A percentile compares a stretch with the other conserved stretches of the same genome.
Conservation (phyloP, 2,113 vertebrate genomes). For the Python bivittatus region DNA sequence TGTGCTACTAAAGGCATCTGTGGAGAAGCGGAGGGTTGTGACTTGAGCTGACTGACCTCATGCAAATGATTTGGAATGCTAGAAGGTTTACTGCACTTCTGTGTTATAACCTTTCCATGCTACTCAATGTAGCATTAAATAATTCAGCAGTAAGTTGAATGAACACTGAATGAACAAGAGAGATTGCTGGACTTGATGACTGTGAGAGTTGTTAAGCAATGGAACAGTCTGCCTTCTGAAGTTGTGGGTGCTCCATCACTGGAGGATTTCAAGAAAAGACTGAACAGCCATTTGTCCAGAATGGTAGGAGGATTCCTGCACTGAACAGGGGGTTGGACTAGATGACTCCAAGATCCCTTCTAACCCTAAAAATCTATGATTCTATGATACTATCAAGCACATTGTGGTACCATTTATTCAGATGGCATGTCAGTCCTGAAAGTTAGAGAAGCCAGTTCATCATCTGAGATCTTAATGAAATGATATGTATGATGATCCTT, state of each 20-base stretch:
- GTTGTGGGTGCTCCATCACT: not conserved
- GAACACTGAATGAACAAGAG: not conserved
- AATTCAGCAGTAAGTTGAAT: not conserved
- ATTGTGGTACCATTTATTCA: not conserved
- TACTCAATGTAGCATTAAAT: not conserved
- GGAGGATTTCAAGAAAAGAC: not conserved
- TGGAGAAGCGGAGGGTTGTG: not conserved
- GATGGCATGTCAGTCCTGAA: not conserved
- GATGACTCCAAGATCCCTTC: not conserved
- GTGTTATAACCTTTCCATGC: not conserved
- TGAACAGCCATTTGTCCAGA: not conserved
- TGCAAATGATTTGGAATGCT: not conserved
- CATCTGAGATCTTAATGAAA: not conserved
- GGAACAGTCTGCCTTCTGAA: not conserved
- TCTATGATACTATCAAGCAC: not conserved
- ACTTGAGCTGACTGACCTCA: not conserved
- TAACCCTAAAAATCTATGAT: not conserved
- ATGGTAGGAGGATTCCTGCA: not conserved
- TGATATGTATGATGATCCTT: not conserved
- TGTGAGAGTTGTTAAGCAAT: not conserved
- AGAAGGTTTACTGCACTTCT: not conserved
- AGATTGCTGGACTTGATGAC: not conserved
- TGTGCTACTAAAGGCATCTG: not conserved
- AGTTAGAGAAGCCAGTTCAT: not conserved
- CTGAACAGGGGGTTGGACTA: not conserved